Base-by-base conservation (phyloP, 2,113 vertebrate species). In the Rhinoderma darwinii region DNA sequence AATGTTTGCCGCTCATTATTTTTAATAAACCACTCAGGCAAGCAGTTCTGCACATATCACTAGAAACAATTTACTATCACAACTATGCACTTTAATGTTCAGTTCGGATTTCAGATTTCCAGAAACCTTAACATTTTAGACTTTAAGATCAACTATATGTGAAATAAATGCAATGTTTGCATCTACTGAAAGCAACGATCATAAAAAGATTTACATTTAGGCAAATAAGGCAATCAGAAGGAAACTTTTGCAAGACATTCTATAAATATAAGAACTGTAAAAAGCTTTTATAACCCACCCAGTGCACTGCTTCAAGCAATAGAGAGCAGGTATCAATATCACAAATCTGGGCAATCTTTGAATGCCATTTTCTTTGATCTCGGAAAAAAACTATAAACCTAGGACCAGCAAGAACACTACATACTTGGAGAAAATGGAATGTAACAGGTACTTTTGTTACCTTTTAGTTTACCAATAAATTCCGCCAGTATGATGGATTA, bases 1-100 rank as follows among this genome's bases (percentile, higher is more conserved):
- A 47, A 17, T 10, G n/a, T 47, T 50, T 32, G 73, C 14, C 50
- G n/a, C 43, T 77, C 74, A 77, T 77, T 51, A 77, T 77, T 77
- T 77, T 77, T 77, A 50, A 77, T 77, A 77, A 77, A 77, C 5
- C 44, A 6, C n/a, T 44, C 22, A 75, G 27, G 6, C n/a, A 7
- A 32, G 27, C 15, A 51, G 44, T 51, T 77, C 43, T 77, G 11
- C 22, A 77, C 43, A 47, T 44, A 47, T 9, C 32, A 50, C n/a
- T 50, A 77, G 47, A 17, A 51, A 17, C 73, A 27, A 77, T 51
- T 77, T 51, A 50, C 14, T 32, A 14, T 43, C 18, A 43, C 39
- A 25, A 74, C 9, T 39, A 41, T 15, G 12, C 44, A 15, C 7
- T 17, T 30, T 50, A 77, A 32, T 50, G 43, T n/a, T 32, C 14